A percentile compares a stretch with the other conserved stretches of the same genome.
Evolutionary conservation across 1,140 invertebrate genomes (phyloP).

Genomic region (Plectus sambesii): DNA sequence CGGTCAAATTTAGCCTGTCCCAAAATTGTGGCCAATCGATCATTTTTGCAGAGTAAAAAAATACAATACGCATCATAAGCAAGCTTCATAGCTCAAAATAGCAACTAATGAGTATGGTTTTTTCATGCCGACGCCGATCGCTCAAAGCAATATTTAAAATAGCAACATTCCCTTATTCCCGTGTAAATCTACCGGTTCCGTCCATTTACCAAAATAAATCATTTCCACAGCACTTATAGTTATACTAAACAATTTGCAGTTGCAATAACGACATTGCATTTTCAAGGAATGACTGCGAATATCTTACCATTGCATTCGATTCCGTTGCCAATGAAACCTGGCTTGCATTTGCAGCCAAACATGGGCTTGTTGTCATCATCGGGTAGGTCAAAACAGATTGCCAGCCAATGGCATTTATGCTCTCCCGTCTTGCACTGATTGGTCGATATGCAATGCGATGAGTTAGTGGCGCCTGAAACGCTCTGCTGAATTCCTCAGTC

Average conservation of each 20-base stretch:
- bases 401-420: conserved; percentile 49
- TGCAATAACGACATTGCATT: too few species aligned
- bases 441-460: conserved; percentile 18
- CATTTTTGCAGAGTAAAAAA: too few species aligned
- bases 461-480: conserved; percentile 51
- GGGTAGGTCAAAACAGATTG: conserved; percentile 70
- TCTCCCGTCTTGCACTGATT: conserved; percentile 22
- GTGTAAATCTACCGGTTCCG: too few species aligned
- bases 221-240: background rate
- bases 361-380: conserved; percentile 53
- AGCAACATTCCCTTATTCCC: too few species aligned
- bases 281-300: background rate
- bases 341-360: conserved; percentile 80
- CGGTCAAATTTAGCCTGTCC: too few species aligned
- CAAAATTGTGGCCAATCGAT: too few species aligned
- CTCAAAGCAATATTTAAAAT: too few species aligned
- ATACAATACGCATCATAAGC: too few species aligned
- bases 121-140: too few species aligned
- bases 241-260: background rate
- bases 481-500: conserved; percentile 2
- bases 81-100: too few species aligned
- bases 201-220: too few species aligned
- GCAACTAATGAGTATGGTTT: too few species aligned
- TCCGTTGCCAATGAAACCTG: conserved; percentile 66
- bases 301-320: conserved; percentile 51